Evolutionary conservation across 1,140 invertebrate species (phyloP), one percentile per base, ranked within the genome.

Genomic region (Pseudomyrmex flavicornis): DNA sequence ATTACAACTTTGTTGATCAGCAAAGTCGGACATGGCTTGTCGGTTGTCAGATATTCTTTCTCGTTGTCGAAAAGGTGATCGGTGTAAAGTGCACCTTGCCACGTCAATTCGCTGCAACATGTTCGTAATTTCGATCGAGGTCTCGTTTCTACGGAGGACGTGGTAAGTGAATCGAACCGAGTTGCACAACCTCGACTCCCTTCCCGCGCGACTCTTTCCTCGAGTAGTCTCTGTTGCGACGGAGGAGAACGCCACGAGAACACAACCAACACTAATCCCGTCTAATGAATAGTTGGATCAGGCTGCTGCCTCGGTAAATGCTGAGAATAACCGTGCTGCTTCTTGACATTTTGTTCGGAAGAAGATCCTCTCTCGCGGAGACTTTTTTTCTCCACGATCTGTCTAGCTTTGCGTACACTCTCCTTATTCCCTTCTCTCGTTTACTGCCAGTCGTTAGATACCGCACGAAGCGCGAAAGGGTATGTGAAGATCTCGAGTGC

Each of bases 281-380:
- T 92, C 91, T 93, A 93, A 92, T 92, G 90, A 92, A 93, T 93
- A 91, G 90, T 92, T 90, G 87, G 91, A 83, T 88, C 88, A 89
- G 85, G 89, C 87, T 87, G 75, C 75, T 84, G 87, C 85, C 84
- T 88, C 75, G 84, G 86, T 88, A 90, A 91, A 92, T 88, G 87
- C 84, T 91, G 88, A 91, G 90, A 90, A 91, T 92, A 90, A 91
- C 89, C 88, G 89, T 87, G 35, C 88, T 86, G 83, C 85, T 90
- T 90, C 91, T 91, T 92, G 90, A 91, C 91, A 92, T 92, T 92
- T 92, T 77, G 88, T 85, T 89, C 85, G 63, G 83, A 85, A 85
- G 83, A 89, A 69, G 75, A 84, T 86, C 73, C 80, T 76, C 87
- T 85, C 69, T 84, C 68, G 82, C 58, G 46, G 70, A 83, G 82